Evolutionary conservation across 2,797 vertebrate species (phyloP), one percentile per base, ranked within the genome.

Genomic region (Betta splendens): DNA sequence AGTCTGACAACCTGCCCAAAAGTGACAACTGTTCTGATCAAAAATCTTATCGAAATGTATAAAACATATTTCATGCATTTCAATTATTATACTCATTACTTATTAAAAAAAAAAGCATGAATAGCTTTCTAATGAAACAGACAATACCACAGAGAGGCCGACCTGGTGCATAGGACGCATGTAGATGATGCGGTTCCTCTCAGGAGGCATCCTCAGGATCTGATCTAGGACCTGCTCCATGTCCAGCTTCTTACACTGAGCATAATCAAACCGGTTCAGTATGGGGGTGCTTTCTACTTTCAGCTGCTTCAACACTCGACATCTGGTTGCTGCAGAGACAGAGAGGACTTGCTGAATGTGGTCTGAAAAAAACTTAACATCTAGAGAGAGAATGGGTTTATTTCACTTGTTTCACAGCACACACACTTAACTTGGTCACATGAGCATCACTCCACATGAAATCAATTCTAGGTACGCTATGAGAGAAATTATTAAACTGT

Each of bases 91-190:
- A n/a, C n/a, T n/a, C n/a, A n/a, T n/a, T n/a, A n/a, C n/a, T n/a
- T n/a, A n/a, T n/a, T n/a, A n/a, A n/a, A 31, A 31, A 31, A 9
- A 7, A 35, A 35, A 35, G 15, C 15, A 16, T 16, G 33, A 35
- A 33, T 35, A 15, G 35, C 7, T 16, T 35, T 16, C 13, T 1
- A 5, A 13, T 5, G 1, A 33, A n/a, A 16, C 15, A 15, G 31
- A 20, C 12, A 23, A n/a, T n/a, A 20, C 35, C 35, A 29, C 7
- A 9, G 43, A 32, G 25, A 13, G 1, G 18, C 16, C 46, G 54
- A 98, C 97, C 95, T 98, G 96, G 80, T 98, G 96, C 97, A 99
- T 98, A 3, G 97, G 97, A 2, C 97, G 95, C 79, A 99, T 94
- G 81, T 99, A 99, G 70, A 99, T 96, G 72, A 99, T 98, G 15